A percentile compares a stretch with the other conserved stretches of the same genome.
Evolutionary conservation across 2,797 vertebrate genomes (phyloP).

Genomic region (Pteronotus mesoamericanus): DNA sequence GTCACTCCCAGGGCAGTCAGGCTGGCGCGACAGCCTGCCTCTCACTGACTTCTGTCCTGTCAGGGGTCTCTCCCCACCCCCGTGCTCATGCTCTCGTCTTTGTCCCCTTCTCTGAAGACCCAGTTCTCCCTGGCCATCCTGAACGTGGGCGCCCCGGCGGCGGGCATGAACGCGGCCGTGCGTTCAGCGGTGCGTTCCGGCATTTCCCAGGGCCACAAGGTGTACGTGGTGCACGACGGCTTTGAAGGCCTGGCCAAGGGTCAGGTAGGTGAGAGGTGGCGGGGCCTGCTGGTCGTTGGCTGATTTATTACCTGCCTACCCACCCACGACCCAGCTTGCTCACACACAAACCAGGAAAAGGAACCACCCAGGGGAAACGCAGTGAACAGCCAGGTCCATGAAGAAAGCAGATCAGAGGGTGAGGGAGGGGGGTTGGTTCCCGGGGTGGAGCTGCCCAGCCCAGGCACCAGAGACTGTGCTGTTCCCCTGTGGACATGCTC

Average conservation of each 20-base stretch:
- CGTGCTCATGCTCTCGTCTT: fast-evolving
- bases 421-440: background rate
- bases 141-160: constrained; percentile 94
- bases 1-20: background rate
- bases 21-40: background rate
- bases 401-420: fast-evolving
- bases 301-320: no score
- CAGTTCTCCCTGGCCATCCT: constrained; percentile 91
- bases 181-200: constrained; percentile 90
- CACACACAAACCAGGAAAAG: background rate
- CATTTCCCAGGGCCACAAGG: constrained; percentile 88
- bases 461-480: background rate
- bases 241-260: constrained; percentile 92
- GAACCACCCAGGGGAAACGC: no score
- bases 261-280: constrained; percentile 78
- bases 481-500: fast-evolving
- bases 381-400: background rate
- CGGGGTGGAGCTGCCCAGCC: background rate
- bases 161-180: constrained; percentile 94
- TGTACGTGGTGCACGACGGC: constrained; percentile 90
- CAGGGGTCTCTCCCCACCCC: fast-evolving
- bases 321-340: fast-evolving
- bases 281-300: no score
- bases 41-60: fast-evolving
- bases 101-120: constrained; percentile 78